Evolutionary conservation across 2,797 vertebrate species (phyloP), one percentile per base, ranked within the genome.

Genomic region (Centropyge bicolor): DNA sequence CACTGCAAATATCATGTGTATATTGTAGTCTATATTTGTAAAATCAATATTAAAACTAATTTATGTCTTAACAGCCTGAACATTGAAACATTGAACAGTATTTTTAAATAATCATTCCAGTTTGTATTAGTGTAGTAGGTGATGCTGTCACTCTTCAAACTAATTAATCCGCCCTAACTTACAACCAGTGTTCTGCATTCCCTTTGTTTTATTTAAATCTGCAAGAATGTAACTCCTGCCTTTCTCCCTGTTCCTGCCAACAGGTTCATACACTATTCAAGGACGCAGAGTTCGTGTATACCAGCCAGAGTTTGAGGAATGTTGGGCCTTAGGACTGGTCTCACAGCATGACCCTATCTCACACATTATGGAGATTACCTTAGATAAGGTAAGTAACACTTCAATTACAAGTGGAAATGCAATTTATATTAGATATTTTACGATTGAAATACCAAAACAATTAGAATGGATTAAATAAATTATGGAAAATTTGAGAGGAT

Each of bases 241-340:
- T 48, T 61, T 46, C 14, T 63, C 3, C 10, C 46, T 70, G 31
- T 71, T 52, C 6, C 12, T 82, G 20, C 45, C 38, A 19, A 48
- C 81, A 99, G 98, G 98, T 87, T 97, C 97, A 51, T 99, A 96
- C 90, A 98, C 96, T 49, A 96, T 99, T 88, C 97, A 99, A 93
- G 98, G 98, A 85, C 96, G 98, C 85, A 96, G 96, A 86, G 98
- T 99, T 82, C 97, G 97, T 54, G 95, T 99, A 22, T 99, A 98
- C 87, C 98, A 99, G 90, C 98, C 98, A 19, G 98, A 99, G 90
- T 96, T 97, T 82, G 97, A 97, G 83, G 96, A 97, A 69, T 94
- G 95, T 78, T 99, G 98, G 98, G 93, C 97, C 0, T 92, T 82
- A 83, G 98, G 97, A 51, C 78, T 98, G 63, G 97, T 99, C 67